Base-by-base conservation (phyloP, 2,888 invertebrate species). In the Parochlus steinenii region DNA sequence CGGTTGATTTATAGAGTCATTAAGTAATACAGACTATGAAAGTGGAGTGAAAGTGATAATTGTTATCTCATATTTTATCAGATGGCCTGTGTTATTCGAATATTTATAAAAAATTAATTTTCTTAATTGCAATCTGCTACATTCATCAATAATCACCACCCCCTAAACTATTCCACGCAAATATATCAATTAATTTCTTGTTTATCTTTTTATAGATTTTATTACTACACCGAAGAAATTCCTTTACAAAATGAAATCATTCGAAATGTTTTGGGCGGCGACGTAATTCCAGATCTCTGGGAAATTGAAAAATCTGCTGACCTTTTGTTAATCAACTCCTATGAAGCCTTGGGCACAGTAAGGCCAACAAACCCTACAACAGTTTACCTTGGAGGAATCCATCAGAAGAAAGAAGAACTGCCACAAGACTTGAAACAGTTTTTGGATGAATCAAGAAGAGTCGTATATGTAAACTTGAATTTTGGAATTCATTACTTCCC, bases 221-320 rank as follows among this genome's bases (percentile, higher is more conserved):
- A 47, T 4, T 48, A 48, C 32, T 45, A 44, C 35, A 40, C 39
- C 27, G 46, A 46, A 24, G 48, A 48, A 36, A 41, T 48, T 31
- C 48, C 48, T 25, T 38, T 42, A 31, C 48, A 47, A 39, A 42
- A 48, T 43, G 44, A 46, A 40, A 43, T 48, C n/a, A 46, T 46
- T 6, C 41, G 38, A 32, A 41, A 45, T 22, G 43, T 42, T 39
- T 46, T 48, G 27, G 46, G 46, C 19, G 20, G 32, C 24, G 37
- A 40, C 25, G 20, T 27, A 18, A 41, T 44, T 24, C 47, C 47
- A 24, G 42, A 45, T 40, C 39, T 46, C 31, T 46, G 45, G 45
- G 43, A 44, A 31, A 42, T 48, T 37, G 45, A 47, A 42, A 42
- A 40, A 27, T 45, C 42, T 41, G 46, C 47, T 30, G 46, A 46